Evolutionary conservation across 2,888 invertebrate genomes (phyloP), one percentile per base, ranked within the genome.

Genomic region (Nymphalis c-album): DNA sequence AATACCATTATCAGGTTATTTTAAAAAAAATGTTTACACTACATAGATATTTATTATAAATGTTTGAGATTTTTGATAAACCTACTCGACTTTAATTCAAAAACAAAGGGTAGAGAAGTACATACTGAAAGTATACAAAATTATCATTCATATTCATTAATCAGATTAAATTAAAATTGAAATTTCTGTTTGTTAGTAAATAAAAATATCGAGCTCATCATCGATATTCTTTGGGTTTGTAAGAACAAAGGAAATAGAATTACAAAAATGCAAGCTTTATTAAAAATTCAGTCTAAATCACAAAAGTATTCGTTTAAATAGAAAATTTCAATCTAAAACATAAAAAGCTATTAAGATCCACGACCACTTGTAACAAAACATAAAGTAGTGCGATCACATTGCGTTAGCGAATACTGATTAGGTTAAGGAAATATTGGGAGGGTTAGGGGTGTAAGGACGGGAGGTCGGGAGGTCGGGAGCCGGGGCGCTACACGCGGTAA

Each of bases 401-500:
- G 85, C 82, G 83, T 86, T 86, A 87, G 89, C 85, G 86, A 91
- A 91, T 91, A 91, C 90, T 91, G 91, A 88, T 90, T 84, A 87
- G 81, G 82, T 85, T 81, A 75, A 77, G 76, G 74, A 75, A 74
- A 78, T 76, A 71, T 76, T 82, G 74, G 77, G 72, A 66, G 75
- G 77, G 74, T 77, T 80, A 83, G 80, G 78, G 79, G 81, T 80
- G 80, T 40, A 13, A 82, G 79, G 79, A 80, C 35, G 57, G 63
- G 62, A 67, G 74, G 71, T 65, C 66, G 71, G 73, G 75, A 75
- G 75, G 78, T 76, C 76, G 80, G 77, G 80, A 76, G 76, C 77
- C 78, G 89, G 87, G 87, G 75, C 73, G 84, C 94, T 96, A 97
- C 85, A 97, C 96, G 90, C 96, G 95, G 93, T 97, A 97, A 80